Evolutionary conservation across 2,888 invertebrate genomes (phyloP).

Genomic region (Operophtera brumata): DNA sequence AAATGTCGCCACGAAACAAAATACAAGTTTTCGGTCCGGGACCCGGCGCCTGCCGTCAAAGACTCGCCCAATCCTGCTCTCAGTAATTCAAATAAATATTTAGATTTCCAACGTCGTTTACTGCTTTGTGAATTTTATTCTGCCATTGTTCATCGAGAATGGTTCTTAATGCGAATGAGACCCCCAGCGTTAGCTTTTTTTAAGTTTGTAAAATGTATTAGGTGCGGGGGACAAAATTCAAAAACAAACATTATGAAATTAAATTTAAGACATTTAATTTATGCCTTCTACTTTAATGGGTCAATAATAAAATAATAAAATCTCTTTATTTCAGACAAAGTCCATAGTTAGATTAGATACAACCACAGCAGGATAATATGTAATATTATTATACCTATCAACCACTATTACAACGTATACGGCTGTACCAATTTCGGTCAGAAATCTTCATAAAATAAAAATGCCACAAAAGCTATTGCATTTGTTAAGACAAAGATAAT

Average conservation of each 20-base stretch:
- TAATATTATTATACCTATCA: too few species aligned
- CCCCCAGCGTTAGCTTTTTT: not conserved
- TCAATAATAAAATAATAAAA: too few species aligned
- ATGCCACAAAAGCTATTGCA: too few species aligned
- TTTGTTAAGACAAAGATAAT: not conserved
- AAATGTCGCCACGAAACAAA: not conserved
- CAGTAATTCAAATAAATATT: slow-evolving; percentile 49
- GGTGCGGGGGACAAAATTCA: slow-evolving; percentile 38
- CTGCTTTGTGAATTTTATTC: slow-evolving; percentile 51
- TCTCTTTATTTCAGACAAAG: too few species aligned
- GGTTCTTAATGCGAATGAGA: slow-evolving; percentile 44
- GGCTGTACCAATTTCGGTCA: too few species aligned
- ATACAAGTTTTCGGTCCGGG: not conserved
- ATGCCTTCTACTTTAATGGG: too few species aligned
- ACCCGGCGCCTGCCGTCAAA: not conserved
- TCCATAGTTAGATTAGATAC: too few species aligned
- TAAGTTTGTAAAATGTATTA: slow-evolving; percentile 37
- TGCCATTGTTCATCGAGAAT: slow-evolving; percentile 50
- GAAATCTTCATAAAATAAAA: too few species aligned
- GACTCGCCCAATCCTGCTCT: not conserved
- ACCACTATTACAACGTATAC: too few species aligned
- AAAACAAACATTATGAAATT: too few species aligned
- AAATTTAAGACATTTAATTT: too few species aligned
- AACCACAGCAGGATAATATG: too few species aligned
- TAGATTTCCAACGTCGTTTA: slow-evolving; percentile 49